Conservation (phyloP, 2,797 vertebrate genomes). For the Darevskia nairensis region DNA sequence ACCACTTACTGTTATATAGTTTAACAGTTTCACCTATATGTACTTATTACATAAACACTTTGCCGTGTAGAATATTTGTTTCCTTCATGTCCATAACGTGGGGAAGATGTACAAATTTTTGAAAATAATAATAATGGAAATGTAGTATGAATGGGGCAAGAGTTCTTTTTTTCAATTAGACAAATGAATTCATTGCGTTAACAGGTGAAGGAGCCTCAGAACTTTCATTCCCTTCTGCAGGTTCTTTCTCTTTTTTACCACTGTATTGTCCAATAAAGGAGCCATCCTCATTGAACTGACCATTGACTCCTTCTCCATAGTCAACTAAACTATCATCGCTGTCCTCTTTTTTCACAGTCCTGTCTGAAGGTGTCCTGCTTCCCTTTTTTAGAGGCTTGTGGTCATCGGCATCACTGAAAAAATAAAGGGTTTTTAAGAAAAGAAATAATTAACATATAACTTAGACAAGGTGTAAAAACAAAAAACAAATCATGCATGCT, state of each 20-base stretch:
- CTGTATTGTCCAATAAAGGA: slow-evolving; percentile 99
- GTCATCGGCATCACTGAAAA: slow-evolving; percentile 95
- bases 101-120: slow-evolving; percentile 70
- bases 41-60: slow-evolving; percentile 70
- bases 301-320: slow-evolving; percentile 97
- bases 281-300: slow-evolving; percentile 98
- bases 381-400: slow-evolving; percentile 98
- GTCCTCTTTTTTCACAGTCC: slow-evolving; percentile 96
- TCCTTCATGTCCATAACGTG: slow-evolving; percentile 67
- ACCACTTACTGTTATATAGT: slow-evolving; percentile 53
- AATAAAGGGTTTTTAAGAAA: slow-evolving; percentile 59
- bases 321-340: slow-evolving; percentile 99
- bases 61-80: slow-evolving; percentile 58
- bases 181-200: slow-evolving; percentile 98
- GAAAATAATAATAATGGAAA: slow-evolving; percentile 61
- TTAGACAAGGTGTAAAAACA: slow-evolving; percentile 2
- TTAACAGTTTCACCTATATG: slow-evolving; percentile 48
- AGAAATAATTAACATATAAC: slow-evolving; percentile 22
- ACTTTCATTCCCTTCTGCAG: slow-evolving; percentile 92
- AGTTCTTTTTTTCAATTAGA: slow-evolving; percentile 81
- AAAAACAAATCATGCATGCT: slow-evolving; percentile 67
- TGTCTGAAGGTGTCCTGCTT: slow-evolving; percentile 94
- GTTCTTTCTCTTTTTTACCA: slow-evolving; percentile 93
- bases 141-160: slow-evolving; percentile 33
- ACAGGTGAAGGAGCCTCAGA: slow-evolving; percentile 95